Conservation (phyloP, 2,113 vertebrate genomes). For the Megaptera novaeangliae region DNA sequence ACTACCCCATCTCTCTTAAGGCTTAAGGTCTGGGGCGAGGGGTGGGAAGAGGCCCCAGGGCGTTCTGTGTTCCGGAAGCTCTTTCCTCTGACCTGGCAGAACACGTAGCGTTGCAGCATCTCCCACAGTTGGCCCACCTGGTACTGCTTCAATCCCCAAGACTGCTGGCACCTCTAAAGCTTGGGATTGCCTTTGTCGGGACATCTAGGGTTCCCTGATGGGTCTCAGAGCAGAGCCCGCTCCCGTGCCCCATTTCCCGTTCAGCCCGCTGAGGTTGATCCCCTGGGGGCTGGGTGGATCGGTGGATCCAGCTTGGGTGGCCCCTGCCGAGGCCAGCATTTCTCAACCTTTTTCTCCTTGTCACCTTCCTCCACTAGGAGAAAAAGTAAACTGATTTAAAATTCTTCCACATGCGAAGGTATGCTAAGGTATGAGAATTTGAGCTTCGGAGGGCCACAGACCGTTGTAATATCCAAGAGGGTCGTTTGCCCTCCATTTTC, state of each 20-base stretch:
- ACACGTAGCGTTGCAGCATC: accelerated
- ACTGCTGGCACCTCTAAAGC: background rate
- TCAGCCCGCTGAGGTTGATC: background rate
- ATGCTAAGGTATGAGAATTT: background rate
- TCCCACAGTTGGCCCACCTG: background rate
- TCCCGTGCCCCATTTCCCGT: background rate
- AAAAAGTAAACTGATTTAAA: background rate
- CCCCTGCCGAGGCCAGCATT: background rate
- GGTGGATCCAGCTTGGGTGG: background rate
- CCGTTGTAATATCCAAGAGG: background rate
- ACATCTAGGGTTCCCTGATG: background rate
- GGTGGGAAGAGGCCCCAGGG: background rate
- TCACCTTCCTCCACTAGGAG: background rate
- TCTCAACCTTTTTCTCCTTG: background rate
- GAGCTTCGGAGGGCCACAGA: background rate
- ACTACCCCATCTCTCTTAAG: background rate
- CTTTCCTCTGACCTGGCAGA: background rate
- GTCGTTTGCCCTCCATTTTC: background rate
- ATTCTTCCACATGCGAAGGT: background rate
- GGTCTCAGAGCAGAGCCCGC: accelerated
- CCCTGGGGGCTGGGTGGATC: accelerated
- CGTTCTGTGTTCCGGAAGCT: background rate
- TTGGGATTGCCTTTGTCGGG: accelerated
- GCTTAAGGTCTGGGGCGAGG: background rate
- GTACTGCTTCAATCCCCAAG: too few relatives aligned